These are phyloP conservation scores for Phalloptychus januarius DNA, from an alignment of 2,797 vertebrate genomes.

Conservation along the genomic window DNA sequence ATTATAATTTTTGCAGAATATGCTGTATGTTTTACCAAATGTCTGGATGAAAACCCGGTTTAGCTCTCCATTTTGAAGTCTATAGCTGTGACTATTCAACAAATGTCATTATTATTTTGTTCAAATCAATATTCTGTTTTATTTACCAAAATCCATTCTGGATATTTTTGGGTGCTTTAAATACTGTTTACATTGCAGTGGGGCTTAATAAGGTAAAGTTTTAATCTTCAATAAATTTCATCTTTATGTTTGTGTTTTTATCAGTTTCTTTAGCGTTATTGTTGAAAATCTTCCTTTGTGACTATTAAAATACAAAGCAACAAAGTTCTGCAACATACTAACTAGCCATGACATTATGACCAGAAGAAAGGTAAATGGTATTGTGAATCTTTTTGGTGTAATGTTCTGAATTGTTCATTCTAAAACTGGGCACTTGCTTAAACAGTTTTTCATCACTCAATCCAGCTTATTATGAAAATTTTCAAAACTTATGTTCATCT, in stretches of 20 bases:
- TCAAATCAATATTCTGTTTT: slow-evolving; percentile 4
- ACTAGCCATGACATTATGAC: neutral
- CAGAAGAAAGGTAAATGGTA: neutral
- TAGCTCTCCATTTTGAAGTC: neutral
- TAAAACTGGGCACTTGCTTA: no score
- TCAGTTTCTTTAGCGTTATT: neutral
- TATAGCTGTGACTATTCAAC: slow-evolving; percentile 6
- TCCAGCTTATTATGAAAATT: neutral
- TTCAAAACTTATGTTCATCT: neutral
- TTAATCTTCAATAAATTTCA: slow-evolving; percentile 11
- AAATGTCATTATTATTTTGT: slow-evolving; percentile 3
- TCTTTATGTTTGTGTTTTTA: slow-evolving; percentile 6
- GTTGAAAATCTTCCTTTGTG: neutral
- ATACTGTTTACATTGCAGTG: slow-evolving; percentile 11
- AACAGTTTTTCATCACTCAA: neutral
- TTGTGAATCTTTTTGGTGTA: neutral
- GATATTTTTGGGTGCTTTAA: slow-evolving; percentile 14
- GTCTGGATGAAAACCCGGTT: neutral
- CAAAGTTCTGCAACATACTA: neutral
- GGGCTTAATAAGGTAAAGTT: slow-evolving; percentile 9
- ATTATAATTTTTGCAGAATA: neutral
- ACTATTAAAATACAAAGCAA: neutral
- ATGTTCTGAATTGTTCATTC: neutral
- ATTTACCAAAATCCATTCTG: slow-evolving; percentile 7
- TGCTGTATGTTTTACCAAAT: neutral